A percentile compares a stretch with the other conserved stretches of the same genome.
These are phyloP conservation scores for Criorhina ranunculi DNA, from an alignment of 2,888 invertebrate genomes.

Conservation along the genomic window DNA sequence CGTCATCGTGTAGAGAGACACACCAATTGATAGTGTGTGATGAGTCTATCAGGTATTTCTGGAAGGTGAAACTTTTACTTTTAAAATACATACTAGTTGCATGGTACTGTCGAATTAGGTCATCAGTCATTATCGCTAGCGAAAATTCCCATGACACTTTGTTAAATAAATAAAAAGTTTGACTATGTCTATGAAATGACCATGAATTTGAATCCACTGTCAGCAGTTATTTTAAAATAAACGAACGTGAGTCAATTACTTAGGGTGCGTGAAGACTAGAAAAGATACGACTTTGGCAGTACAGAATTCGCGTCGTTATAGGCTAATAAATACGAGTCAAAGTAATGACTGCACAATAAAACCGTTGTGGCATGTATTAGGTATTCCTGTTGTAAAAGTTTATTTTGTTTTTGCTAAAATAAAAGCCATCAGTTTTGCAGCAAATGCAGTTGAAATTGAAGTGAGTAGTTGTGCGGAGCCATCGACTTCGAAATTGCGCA, in stretches of 20 bases:
- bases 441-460: too few species aligned
- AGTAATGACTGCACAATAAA: too few species aligned
- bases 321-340: neutral
- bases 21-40: conserved; percentile 34
- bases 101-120: conserved; percentile 47
- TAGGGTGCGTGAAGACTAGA: neutral
- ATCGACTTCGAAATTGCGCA: too few species aligned
- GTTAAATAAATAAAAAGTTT: conserved; percentile 34
- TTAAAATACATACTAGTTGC: neutral
- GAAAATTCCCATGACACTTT: conserved; percentile 60
- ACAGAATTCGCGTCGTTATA: neutral
- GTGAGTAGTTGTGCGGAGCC: too few species aligned
- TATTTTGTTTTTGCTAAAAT: too few species aligned
- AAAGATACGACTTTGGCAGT: neutral
- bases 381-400: too few species aligned
- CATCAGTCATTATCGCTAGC: conserved; percentile 8
- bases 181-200: conserved; percentile 6
- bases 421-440: too few species aligned
- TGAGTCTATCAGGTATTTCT: conserved; percentile 37
- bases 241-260: conserved; percentile 40
- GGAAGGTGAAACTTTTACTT: conserved; percentile 26
- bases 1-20: neutral
- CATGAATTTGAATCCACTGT: conserved; percentile 16
- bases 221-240: conserved; percentile 8
- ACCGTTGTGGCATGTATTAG: too few species aligned